These are phyloP conservation scores for Ceramica pisi DNA, from an alignment of 2,888 invertebrate species.

Conservation along the genomic window DNA sequence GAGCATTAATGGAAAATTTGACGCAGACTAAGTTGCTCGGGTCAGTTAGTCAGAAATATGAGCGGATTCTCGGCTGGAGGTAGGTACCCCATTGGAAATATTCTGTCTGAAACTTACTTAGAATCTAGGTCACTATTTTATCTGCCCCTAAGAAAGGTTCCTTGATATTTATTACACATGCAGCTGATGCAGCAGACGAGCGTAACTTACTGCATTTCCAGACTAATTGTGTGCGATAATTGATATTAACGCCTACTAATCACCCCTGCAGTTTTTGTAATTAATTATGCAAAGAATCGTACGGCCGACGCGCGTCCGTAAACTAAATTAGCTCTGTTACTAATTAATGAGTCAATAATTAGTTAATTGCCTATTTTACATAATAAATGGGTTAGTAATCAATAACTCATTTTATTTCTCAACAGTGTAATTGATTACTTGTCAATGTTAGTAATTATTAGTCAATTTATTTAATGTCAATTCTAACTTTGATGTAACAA, in stretches of 20 bases:
- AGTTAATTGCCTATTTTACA: constrained; percentile 32
- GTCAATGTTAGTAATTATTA: constrained; percentile 22
- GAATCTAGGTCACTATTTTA: too few species aligned
- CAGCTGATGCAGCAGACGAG: constrained; percentile 18
- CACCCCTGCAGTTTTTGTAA: constrained; percentile 39
- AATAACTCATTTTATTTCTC: constrained; percentile 28
- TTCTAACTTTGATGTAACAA: constrained; percentile 1
- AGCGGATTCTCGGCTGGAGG: too few species aligned
- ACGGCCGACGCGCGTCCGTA: constrained; percentile 29
- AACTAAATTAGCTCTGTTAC: constrained; percentile 9
- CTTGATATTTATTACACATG: neutral
- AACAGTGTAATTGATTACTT: constrained; percentile 43
- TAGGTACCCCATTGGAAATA: too few species aligned
- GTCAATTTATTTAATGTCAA: constrained; percentile 1
- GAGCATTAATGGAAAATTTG: too few species aligned
- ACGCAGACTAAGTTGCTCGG: too few species aligned
- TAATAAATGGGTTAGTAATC: constrained; percentile 48
- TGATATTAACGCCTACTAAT: constrained; percentile 45
- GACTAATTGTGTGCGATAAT: constrained; percentile 45
- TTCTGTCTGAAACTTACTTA: too few species aligned
- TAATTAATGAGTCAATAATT: constrained; percentile 43
- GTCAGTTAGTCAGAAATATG: too few species aligned
- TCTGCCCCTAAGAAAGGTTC: too few species aligned
- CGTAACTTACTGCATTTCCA: neutral
- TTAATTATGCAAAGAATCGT: constrained; percentile 41